These are phyloP conservation scores for Lerista edwardsae DNA, from an alignment of 2,797 vertebrate species.

Conservation along the genomic window DNA sequence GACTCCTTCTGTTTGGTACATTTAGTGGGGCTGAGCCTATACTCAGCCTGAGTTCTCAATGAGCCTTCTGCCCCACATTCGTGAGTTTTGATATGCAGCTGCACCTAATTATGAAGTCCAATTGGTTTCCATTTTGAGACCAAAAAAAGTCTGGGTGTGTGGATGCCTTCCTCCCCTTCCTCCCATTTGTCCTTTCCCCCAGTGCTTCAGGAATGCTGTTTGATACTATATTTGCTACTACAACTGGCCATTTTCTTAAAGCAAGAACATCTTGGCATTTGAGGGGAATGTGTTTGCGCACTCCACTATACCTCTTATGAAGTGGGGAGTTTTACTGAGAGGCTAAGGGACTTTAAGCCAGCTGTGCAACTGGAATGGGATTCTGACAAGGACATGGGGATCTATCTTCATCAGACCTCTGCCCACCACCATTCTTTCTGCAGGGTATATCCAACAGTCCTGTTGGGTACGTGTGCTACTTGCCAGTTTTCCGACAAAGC, in stretches of 20 bases:
- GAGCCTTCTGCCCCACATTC: not conserved
- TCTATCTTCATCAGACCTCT: not conserved
- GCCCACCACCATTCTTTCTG: not conserved
- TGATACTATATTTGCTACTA: not conserved
- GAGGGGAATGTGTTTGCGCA: not conserved
- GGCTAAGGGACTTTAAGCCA: not conserved
- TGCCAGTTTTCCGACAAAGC: not conserved
- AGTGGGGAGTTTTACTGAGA: not conserved
- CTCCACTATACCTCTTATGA: not conserved
- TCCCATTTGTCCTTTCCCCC: not conserved
- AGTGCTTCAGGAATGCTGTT: not conserved
- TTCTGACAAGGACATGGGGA: not conserved
- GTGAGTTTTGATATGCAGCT: not conserved
- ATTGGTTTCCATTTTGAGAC: not conserved
- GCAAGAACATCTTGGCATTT: not conserved
- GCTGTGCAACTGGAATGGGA: not conserved
- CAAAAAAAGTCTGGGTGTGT: not conserved
- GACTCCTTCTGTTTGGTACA: not conserved
- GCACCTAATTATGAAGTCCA: not conserved
- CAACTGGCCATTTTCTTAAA: not conserved
- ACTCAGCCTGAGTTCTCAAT: not conserved
- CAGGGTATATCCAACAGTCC: not conserved
- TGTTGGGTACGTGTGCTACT: not conserved
- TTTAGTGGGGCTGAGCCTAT: not conserved
- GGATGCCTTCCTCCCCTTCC: not conserved